phyloP scores from a whole-genome alignment of 1,140 invertebrate genomes.

The Sweltsa coloradensis region DNA sequence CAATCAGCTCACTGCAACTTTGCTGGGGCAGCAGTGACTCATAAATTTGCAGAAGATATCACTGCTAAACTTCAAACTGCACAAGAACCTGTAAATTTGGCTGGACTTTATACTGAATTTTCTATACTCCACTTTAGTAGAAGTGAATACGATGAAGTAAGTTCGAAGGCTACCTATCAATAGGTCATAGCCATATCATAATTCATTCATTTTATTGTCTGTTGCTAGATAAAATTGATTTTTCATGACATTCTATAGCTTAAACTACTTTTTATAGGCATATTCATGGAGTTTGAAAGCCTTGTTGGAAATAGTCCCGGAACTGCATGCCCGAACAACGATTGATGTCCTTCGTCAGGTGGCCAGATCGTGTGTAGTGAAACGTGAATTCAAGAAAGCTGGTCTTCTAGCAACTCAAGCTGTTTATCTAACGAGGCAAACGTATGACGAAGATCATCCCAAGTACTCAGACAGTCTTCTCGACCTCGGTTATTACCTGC shows the following conservation, averaged over 20 bases:
- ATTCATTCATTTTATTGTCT: not conserved
- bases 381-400: conserved; percentile 67
- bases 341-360: conserved; percentile 72
- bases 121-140: conserved; percentile 64
- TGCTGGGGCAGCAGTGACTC: conserved; percentile 49
- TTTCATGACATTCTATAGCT: not conserved
- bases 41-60: conserved; percentile 40
- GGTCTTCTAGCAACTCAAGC: conserved; percentile 71
- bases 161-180: conserved; percentile 2
- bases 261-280: conserved; percentile 30
- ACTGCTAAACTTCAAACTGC: conserved; percentile 35
- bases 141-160: conserved; percentile 67
- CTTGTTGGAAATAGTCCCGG: conserved; percentile 45
- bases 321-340: conserved; percentile 43
- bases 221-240: not conserved
- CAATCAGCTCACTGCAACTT: conserved; percentile 69
- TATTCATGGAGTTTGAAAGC: conserved; percentile 57
- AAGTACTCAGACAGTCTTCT: conserved; percentile 70
- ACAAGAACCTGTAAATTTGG: conserved; percentile 40
- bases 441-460: conserved; percentile 57
- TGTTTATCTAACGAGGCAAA: conserved; percentile 53
- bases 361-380: conserved; percentile 76
- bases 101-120: conserved; percentile 65
- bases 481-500: conserved; percentile 80
- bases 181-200: not conserved